phyloP scores from a whole-genome alignment of 2,888 invertebrate genomes.

The Leptinotarsa rubiginosa region DNA sequence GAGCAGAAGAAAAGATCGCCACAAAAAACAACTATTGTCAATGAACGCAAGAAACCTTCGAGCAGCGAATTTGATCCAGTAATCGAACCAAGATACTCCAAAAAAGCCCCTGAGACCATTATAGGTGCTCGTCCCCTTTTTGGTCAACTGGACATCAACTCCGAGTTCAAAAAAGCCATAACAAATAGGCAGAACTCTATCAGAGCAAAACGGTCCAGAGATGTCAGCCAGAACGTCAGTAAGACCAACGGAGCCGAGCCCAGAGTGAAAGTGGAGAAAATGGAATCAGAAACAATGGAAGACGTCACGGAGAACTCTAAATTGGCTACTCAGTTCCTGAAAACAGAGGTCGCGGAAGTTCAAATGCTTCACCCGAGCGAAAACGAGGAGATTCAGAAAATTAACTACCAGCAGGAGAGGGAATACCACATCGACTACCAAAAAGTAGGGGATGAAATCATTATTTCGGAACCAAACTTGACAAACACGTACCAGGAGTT shows the following conservation, averaged over 20 bases:
- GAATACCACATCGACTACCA: slow-evolving; percentile 63
- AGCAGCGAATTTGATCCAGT: slow-evolving; percentile 46
- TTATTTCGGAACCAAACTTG: slow-evolving; percentile 43
- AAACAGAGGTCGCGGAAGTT: slow-evolving; percentile 57
- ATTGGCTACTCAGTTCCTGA: slow-evolving; percentile 53
- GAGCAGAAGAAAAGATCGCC: neutral
- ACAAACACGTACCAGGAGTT: slow-evolving; percentile 25
- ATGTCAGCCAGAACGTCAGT: slow-evolving; percentile 46
- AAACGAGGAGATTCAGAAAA: slow-evolving; percentile 62
- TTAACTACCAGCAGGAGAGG: slow-evolving; percentile 61
- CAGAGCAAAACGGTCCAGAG: slow-evolving; percentile 53
- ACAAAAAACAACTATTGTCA: neutral
- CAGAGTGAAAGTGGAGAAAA: slow-evolving; percentile 53
- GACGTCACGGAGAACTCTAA: slow-evolving; percentile 48
- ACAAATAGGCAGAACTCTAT: slow-evolving; percentile 58
- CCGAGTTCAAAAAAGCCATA: slow-evolving; percentile 64
- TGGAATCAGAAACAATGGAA: slow-evolving; percentile 47
- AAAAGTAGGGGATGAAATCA: slow-evolving; percentile 58
- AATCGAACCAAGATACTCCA: slow-evolving; percentile 55
- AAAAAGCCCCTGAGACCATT: slow-evolving; percentile 63
- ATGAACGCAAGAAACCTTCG: neutral
- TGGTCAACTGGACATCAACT: slow-evolving; percentile 63
- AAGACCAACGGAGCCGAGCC: slow-evolving; percentile 48
- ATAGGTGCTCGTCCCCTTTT: slow-evolving; percentile 65
- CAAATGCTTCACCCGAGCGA: slow-evolving; percentile 57